Conservation (phyloP, 2,888 invertebrate genomes). For the Acanthosepion lycidas region DNA sequence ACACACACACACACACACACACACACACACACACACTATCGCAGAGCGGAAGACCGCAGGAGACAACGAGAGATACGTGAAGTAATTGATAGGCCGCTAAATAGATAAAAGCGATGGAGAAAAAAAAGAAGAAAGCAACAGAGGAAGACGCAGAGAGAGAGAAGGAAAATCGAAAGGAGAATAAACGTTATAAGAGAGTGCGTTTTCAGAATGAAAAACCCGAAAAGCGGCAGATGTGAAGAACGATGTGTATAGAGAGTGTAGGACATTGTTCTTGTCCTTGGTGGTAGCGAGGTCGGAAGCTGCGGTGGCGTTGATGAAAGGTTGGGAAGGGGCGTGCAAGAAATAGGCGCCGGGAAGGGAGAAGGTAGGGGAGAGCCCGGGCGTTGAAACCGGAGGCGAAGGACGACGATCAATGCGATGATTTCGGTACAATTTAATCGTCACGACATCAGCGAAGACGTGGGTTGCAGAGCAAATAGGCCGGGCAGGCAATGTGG, state of each 20-base stretch:
- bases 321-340: neutral
- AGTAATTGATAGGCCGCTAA: neutral
- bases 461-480: conserved; percentile 33
- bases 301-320: neutral
- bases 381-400: neutral
- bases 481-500: neutral
- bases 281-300: neutral
- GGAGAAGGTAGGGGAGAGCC: neutral
- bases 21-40: too few species aligned
- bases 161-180: neutral
- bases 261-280: neutral
- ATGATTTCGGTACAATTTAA: neutral
- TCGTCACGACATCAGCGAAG: conserved; percentile 12
- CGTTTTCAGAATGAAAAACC: neutral
- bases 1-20: too few species aligned
- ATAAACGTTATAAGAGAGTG: neutral
- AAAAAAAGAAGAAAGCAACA: neutral
- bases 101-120: neutral
- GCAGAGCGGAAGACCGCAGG: neutral
- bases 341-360: neutral
- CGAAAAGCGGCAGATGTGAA: neutral
- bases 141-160: neutral
- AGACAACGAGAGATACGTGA: neutral
- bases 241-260: neutral
- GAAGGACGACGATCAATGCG: neutral